phyloP scores from a whole-genome alignment of 1,140 invertebrate genomes.

The Apis mellifera region DNA sequence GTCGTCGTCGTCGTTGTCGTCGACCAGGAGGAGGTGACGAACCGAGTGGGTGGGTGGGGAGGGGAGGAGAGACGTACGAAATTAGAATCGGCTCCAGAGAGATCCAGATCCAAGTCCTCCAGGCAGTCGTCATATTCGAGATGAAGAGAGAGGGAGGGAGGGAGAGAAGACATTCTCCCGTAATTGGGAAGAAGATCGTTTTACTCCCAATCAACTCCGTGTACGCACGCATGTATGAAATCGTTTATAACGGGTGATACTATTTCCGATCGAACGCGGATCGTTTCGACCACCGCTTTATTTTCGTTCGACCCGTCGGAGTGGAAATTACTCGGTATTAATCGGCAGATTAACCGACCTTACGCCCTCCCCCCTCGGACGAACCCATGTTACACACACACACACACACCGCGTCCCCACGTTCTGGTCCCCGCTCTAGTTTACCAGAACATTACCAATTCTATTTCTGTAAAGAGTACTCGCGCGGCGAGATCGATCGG shows the following conservation, averaged over 20 bases:
- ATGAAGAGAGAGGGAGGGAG: no score
- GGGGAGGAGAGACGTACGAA: slow-evolving; percentile 29
- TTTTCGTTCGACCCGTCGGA: slow-evolving; percentile 13
- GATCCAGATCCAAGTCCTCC: neutral
- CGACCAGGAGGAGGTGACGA: slow-evolving; percentile 16
- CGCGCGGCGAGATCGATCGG: neutral
- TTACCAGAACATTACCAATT: neutral
- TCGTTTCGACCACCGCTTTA: slow-evolving; percentile 19
- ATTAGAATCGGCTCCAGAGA: slow-evolving; percentile 57
- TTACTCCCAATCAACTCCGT: slow-evolving; percentile 19
- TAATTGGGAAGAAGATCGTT: slow-evolving; percentile 40
- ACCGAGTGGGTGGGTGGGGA: neutral
- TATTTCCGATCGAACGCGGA: slow-evolving; percentile 40
- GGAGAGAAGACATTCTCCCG: neutral
- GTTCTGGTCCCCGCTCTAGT: slow-evolving; percentile 1
- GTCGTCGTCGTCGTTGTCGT: no score
- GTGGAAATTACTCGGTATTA: slow-evolving; percentile 8
- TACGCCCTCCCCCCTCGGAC: neutral
- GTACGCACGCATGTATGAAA: slow-evolving; percentile 7
- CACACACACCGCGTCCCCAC: no score
- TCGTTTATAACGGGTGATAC: slow-evolving; percentile 44
- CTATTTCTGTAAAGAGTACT: slow-evolving; percentile 19
- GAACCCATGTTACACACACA: no score
- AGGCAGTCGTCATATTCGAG: no score
- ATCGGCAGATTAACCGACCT: slow-evolving; percentile 32